phyloP scores from a whole-genome alignment of 1,140 invertebrate species.

The Leptinotarsa texana region DNA sequence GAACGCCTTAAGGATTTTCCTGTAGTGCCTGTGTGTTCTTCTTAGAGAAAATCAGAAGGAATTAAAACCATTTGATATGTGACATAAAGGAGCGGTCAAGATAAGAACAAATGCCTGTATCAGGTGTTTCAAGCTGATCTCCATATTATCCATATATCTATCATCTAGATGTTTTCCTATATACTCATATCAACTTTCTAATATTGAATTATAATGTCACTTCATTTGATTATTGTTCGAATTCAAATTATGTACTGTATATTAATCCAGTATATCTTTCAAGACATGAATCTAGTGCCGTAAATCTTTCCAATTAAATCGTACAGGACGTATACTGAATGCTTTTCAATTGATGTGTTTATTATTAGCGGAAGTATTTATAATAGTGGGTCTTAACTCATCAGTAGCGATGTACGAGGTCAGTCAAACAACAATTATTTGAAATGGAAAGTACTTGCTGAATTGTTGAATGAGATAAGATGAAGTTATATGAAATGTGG shows the following conservation, averaged over 20 bases:
- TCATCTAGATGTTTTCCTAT: neutral
- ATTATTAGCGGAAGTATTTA: neutral
- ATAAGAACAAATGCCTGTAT: too few relatives aligned
- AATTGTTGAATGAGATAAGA: neutral
- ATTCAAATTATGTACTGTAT: neutral
- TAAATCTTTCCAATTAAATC: slow-evolving; percentile 4
- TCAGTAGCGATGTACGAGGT: neutral
- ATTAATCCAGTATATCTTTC: neutral
- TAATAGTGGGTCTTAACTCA: neutral
- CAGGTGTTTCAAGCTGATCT: neutral
- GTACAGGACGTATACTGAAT: slow-evolving; percentile 1
- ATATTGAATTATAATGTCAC: neutral
- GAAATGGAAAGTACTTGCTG: neutral
- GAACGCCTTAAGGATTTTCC: too few relatives aligned
- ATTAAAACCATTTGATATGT: too few relatives aligned
- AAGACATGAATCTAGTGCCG: neutral
- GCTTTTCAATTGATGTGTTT: neutral
- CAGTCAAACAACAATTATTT: neutral
- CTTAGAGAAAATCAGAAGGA: too few relatives aligned
- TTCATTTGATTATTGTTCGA: neutral
- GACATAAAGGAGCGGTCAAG: too few relatives aligned
- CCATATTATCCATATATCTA: neutral
- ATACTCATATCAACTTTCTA: neutral
- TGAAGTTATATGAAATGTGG: too few relatives aligned
- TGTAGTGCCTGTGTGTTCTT: too few relatives aligned